Base-by-base conservation (phyloP, 2,113 vertebrate genomes). In the Todiramphus saurophagus region DNA sequence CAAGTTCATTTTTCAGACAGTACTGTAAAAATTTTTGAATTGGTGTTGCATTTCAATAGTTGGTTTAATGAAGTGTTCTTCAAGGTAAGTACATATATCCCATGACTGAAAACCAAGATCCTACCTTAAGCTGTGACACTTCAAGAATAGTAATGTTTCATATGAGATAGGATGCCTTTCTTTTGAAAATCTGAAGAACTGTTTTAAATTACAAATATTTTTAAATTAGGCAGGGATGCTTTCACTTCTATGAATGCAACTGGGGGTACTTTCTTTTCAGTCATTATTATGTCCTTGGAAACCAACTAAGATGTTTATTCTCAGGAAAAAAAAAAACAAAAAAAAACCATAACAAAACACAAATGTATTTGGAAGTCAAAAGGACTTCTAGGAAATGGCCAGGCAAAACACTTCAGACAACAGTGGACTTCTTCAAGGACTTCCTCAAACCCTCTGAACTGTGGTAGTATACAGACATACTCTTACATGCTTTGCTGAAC, bases 291-390 rank as follows among this genome's bases (percentile, higher is more conserved):
- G 53, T 68, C 83, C 83, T 23, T 41, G 28, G 81, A 90, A 96
- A 87, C 46, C 51, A 86, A 63, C 37, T 79, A 87, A 77, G 24
- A 89, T 79, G 60, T 96, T 96, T 96, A 90, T 80, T 94, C 70
- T 95, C 35, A 86, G 13, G 37, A 78, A 66, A 46, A 84, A 90
- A 63, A 75, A 44, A 44, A 84, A 15, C 43, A 43, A 37, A 37
- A 37, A 37, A 37, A 37, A 37, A 9, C n/a, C n/a, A 9, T 41
- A 91, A 67, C 15, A 48, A 48, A 43, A 43, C 43, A 15, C 43
- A 81, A 78, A 77, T 16, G 20, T 87, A 90, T 93, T 55, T 85
- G 81, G 83, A 92, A 84, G 96, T 96, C 90, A 96, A 90, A 97
- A 89, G 87, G 41, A 91, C 68, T 86, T 82, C 78, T 53, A 91